Conservation (phyloP, 2,888 invertebrate species). For the Drosophila anomelani region DNA sequence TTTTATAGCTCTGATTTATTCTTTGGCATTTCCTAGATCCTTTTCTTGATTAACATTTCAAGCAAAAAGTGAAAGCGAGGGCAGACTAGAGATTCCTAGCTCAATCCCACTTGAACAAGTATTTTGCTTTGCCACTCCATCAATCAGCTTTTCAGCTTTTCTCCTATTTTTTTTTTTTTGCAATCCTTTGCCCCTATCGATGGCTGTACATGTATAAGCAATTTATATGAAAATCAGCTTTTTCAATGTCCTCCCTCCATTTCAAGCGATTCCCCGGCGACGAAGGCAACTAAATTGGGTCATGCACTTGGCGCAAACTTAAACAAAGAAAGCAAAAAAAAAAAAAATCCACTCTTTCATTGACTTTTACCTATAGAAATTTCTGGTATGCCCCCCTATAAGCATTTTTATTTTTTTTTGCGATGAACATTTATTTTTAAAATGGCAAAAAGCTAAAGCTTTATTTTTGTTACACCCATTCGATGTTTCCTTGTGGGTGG, state of each 20-base stretch:
- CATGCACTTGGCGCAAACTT: conserved; percentile 46
- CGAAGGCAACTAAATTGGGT: conserved; percentile 51
- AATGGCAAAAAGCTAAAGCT: conserved; percentile 50
- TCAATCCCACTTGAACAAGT: conserved; percentile 13
- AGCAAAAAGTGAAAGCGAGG: background rate
- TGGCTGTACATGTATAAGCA: conserved; percentile 44
- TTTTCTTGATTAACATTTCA: background rate
- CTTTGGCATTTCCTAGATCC: background rate
- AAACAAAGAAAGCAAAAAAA: conserved; percentile 19
- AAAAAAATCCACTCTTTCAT: conserved; percentile 42
- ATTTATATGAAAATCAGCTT: conserved; percentile 55
- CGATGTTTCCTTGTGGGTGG: conserved; percentile 41
- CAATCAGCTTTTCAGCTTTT: conserved; percentile 46
- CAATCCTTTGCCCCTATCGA: conserved; percentile 17
- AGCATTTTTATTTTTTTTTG: conserved; percentile 25
- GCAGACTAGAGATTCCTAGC: background rate
- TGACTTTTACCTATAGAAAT: conserved; percentile 38
- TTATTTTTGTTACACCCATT: conserved; percentile 49
- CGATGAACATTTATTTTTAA: conserved; percentile 49
- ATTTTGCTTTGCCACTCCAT: conserved; percentile 19
- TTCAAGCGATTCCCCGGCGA: conserved; percentile 21
- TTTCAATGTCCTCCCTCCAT: conserved; percentile 29
- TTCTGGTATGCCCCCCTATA: conserved; percentile 2
- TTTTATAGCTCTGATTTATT: background rate
- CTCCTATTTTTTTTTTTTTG: background rate